phyloP scores from a whole-genome alignment of 2,888 invertebrate genomes.

The Blastobasis adustella region DNA sequence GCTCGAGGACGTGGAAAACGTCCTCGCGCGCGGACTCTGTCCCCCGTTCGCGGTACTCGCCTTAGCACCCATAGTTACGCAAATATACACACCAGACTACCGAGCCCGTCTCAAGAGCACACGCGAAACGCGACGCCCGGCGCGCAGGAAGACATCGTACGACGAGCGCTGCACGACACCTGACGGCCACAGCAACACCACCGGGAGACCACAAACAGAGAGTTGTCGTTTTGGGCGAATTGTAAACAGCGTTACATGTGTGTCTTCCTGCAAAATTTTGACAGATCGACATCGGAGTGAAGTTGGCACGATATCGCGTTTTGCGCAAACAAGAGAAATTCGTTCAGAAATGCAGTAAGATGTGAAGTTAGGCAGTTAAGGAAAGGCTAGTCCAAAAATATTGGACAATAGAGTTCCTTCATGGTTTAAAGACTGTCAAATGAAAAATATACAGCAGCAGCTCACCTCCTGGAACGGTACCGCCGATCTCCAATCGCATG shows the following conservation, averaged over 20 bases:
- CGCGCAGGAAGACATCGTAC: conserved; percentile 69
- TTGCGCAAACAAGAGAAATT: conserved; percentile 17
- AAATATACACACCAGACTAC: conserved; percentile 59
- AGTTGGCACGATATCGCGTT: conserved; percentile 22
- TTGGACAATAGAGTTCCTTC: too few species aligned
- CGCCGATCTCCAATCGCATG: too few species aligned
- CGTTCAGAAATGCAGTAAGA: too few species aligned
- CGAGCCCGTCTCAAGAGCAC: conserved; percentile 55
- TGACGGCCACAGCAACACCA: conserved; percentile 39
- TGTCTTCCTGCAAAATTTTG: conserved; percentile 70
- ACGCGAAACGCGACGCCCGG: conserved; percentile 54
- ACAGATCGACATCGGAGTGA: conserved; percentile 46
- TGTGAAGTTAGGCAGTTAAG: too few species aligned
- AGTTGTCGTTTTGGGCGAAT: conserved; percentile 45
- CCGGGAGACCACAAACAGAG: conserved; percentile 48
- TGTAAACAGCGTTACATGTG: conserved; percentile 72
- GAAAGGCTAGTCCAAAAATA: too few species aligned
- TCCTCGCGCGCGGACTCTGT: conserved; percentile 82
- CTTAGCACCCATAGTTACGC: conserved; percentile 88
- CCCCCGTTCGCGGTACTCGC: conserved; percentile 87
- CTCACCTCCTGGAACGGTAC: too few species aligned
- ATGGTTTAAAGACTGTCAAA: too few species aligned
- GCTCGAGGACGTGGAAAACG: conserved; percentile 84
- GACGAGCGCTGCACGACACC: conserved; percentile 29
- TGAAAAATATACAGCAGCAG: too few species aligned